Base-by-base conservation (phyloP, 2,113 vertebrate genomes). In the Taurulus bubalis region DNA sequence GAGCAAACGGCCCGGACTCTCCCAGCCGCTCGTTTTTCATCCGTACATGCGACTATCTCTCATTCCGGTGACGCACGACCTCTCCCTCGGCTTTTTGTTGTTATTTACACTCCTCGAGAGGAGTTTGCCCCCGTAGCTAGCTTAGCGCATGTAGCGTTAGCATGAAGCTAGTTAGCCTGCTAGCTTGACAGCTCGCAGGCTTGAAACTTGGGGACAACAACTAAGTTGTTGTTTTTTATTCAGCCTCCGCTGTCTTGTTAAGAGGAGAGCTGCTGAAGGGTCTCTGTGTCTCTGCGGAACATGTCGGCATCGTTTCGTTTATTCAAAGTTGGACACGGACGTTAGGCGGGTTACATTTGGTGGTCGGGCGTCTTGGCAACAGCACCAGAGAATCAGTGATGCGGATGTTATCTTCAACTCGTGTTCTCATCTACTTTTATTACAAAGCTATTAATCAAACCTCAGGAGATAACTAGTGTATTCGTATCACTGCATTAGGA, bases 81-180 rank as follows among this genome's bases (percentile, higher is more conserved):
- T 58, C 18, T 24, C 16, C 10, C 53, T 22, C 16, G 32, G 28
- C 49, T 51, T 70, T 85, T 84, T 83, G 73, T 83, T 88, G 71
- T 78, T 86, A 82, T 88, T 89, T 89, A 77, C 84, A 87, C 79
- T 89, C 84, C 55, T 73, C 73, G 36, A 47, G 69, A 79, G 80
- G 85, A 91, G 86, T 91, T 90, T 8, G 83, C 67, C 76, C 81
- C 67, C 77, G 55, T 14, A 75, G 89, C 79, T 92, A 93, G 89
- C 90, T 83, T 90, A 92, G 89, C 87, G 86, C 85, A 4, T 58
- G 47, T 89, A 92, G 87, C 90, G 72, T 86, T 92, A 93, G 91
- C 89, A 79, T 42, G 26, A 15, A 15, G 42, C 42, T 5, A 22
- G 89, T 36, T 94, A 91, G 89, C 88, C 11, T 79, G 80, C 67